Percentiles rank a stretch among this genome's conserved stretches.
Conservation (phyloP, 2,797 vertebrate genomes). For the Gallinago nigripennis region DNA sequence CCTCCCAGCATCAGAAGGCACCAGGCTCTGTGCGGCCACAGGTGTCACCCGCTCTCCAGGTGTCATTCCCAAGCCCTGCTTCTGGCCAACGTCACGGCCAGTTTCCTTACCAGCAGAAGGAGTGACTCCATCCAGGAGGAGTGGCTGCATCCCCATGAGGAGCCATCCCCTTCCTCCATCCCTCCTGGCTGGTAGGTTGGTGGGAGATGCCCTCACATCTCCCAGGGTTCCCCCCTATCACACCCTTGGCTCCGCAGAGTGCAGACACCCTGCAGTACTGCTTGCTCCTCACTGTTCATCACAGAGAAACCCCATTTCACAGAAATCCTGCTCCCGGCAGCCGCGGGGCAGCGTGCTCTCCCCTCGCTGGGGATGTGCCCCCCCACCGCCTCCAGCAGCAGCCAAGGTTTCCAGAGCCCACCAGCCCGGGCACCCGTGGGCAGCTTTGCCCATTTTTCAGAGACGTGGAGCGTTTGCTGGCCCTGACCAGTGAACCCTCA, state of each 20-base stretch:
- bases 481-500: background rate
- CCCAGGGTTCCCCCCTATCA: background rate
- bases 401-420: background rate
- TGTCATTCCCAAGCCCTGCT: background rate
- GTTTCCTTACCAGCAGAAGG: background rate
- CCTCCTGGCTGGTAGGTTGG: background rate
- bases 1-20: too few species aligned
- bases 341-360: background rate
- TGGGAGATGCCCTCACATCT: background rate
- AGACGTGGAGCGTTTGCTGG: background rate
- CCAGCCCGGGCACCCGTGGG: accelerated
- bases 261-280: background rate
- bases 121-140: background rate
- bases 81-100: accelerated
- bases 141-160: background rate
- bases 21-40: background rate
- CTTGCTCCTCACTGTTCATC: background rate
- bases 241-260: background rate
- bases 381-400: background rate
- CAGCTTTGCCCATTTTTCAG: background rate
- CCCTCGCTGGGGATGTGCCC: background rate
- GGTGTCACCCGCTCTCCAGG: background rate
- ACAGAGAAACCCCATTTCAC: background rate
- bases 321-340: background rate
- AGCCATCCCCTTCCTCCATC: background rate